A percentile compares a stretch with the other conserved stretches of the same genome.
These are phyloP conservation scores for Bettongia penicillata DNA, from an alignment of 2,113 vertebrate species.

Conservation along the genomic window DNA sequence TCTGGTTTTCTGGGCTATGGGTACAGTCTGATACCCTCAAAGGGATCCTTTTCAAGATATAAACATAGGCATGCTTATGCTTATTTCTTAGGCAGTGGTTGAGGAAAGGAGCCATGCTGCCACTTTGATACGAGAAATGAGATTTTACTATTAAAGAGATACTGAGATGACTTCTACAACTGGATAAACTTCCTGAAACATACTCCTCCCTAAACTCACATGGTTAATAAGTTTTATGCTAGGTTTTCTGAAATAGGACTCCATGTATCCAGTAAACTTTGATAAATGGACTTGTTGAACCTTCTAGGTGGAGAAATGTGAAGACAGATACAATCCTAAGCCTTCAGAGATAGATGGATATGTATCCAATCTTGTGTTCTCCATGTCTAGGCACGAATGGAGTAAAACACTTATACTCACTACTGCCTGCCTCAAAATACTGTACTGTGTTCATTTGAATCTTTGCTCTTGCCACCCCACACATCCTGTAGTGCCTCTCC, in stretches of 20 bases:
- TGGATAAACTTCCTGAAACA: not conserved
- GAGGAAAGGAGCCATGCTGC: not conserved
- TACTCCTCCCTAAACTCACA: constrained; percentile 23
- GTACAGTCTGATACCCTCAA: not conserved
- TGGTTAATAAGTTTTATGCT: not conserved
- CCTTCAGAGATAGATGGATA: not conserved
- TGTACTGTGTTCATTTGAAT: not conserved
- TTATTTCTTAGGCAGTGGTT: not conserved
- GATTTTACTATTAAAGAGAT: not conserved
- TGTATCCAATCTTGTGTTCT: not conserved
- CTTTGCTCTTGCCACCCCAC: not conserved
- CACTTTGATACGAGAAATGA: not conserved
- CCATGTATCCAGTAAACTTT: accelerated
- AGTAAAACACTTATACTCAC: not conserved
- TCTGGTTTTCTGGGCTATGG: not conserved
- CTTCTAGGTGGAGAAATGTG: not conserved
- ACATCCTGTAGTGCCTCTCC: not conserved
- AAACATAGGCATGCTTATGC: not conserved
- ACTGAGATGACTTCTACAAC: not conserved
- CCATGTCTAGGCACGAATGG: not conserved
- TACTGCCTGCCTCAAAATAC: not conserved
- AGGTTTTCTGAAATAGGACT: constrained; percentile 18
- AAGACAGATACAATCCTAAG: not conserved
- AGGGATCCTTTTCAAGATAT: not conserved
- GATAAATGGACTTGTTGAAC: not conserved